A percentile compares a stretch with the other conserved stretches of the same genome.
Conservation (phyloP, 2,888 invertebrate genomes). For the Ophion costatus region DNA sequence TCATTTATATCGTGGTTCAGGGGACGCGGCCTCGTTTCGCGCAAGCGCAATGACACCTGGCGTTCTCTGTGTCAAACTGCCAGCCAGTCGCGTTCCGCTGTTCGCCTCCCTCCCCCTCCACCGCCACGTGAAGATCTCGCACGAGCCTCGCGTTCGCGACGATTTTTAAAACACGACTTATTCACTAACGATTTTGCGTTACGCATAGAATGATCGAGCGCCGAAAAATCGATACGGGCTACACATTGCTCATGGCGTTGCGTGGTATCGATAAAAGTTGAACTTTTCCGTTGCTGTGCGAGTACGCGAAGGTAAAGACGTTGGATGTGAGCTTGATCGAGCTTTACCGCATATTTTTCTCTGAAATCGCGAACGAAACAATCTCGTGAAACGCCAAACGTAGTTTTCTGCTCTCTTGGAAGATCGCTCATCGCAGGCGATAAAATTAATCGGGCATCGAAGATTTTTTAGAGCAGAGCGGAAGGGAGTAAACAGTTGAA, state of each 20-base stretch:
- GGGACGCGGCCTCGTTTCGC: slow-evolving; percentile 47
- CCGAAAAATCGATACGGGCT: background rate
- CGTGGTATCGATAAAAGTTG: background rate
- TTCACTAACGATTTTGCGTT: background rate
- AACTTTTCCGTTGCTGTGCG: background rate
- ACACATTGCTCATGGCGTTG: background rate
- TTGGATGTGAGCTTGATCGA: background rate
- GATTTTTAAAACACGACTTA: slow-evolving; percentile 6
- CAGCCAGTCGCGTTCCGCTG: slow-evolving; percentile 9
- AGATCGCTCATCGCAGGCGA: background rate
- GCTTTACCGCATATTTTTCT: background rate
- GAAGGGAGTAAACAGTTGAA: background rate
- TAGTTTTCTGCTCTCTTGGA: background rate
- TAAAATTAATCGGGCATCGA: background rate
- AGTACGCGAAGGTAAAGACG: slow-evolving; percentile 1
- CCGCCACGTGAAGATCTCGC: background rate
- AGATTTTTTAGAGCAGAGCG: background rate
- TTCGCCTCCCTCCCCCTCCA: background rate
- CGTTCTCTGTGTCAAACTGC: slow-evolving; percentile 56
- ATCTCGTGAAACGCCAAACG: background rate
- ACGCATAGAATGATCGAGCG: background rate
- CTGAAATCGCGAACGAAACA: no score
- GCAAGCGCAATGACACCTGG: slow-evolving; percentile 59
- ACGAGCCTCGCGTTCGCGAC: background rate
- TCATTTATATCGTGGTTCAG: slow-evolving; percentile 18